Base-by-base conservation (phyloP, 1,140 invertebrate genomes). In the Bilobella aurantiaca region DNA sequence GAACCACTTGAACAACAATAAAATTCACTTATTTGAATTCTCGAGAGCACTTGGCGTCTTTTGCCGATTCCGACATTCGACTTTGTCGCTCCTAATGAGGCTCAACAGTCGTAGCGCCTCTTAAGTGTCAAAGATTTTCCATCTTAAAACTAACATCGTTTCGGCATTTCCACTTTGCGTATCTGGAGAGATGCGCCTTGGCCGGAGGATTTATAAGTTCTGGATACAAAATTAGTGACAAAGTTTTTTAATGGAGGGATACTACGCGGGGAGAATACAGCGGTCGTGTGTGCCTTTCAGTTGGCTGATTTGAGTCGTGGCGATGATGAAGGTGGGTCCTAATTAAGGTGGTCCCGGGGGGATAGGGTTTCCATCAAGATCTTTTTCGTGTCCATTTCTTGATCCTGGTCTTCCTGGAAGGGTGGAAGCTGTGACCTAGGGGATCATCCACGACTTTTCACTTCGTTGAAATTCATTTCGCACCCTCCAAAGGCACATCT, bases 21-120 rank as follows among this genome's bases (percentile, higher is more conserved):
- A 23, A 53, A 53, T 53, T 53, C 49, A 53, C 49, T 53, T 53
- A 53, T 53, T 53, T 53, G 49, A 53, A 53, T 53, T 53, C 49
- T 53, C 49, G 25, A 53, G 49, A 23, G 49, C 23, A 23, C 49
- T 53, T 53, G 49, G 25, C 23, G 34, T 5, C 49, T 53, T 53
- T 23, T 53, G 49, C 21, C 49, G 12, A 53, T 14, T 53, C 25
- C 49, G 3, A 16, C 14, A 14, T 53, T 53, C 25, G 12, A 12
- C 49, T 53, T 53, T 53, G 49, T 23, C n/a, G 49, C 21, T 23
- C 49, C 23, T 53, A 53, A 53, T 53, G 49, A 53, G 49, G 49
- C 49, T 53, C n/a, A 53, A 53, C 12, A 53, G 23, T 12, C 8
- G 23, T 5, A 14, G 8, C 25, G 12, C 49, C 49, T 53, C 21